phyloP scores from a whole-genome alignment of 2,888 invertebrate species.

The Agrotis puta region DNA sequence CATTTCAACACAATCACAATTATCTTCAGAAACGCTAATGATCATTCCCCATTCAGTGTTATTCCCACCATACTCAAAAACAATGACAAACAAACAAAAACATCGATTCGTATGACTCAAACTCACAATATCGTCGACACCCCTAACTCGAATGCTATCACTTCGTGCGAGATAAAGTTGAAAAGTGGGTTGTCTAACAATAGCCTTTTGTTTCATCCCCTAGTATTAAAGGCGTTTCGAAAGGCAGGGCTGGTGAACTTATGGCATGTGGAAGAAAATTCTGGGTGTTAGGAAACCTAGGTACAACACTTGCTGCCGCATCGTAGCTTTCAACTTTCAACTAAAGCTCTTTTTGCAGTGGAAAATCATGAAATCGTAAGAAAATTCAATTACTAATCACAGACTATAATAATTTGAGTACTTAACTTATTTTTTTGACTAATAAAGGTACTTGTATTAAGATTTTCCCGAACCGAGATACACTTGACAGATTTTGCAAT shows the following conservation, averaged over 20 bases:
- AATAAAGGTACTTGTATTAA: no score
- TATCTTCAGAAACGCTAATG: constrained; percentile 16
- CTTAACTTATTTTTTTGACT: no score
- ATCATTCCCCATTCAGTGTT: neutral
- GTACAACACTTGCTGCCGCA: neutral
- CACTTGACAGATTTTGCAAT: no score
- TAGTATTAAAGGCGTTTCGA: constrained; percentile 40
- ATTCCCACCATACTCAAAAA: neutral
- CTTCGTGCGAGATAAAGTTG: constrained; percentile 51
- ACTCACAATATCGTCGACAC: constrained; percentile 25
- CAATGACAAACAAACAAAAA: constrained; percentile 22
- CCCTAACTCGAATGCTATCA: constrained; percentile 41
- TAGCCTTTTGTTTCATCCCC: constrained; percentile 52
- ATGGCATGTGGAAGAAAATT: neutral
- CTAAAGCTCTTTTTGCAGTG: no score
- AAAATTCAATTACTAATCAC: no score
- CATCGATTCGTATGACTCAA: constrained; percentile 27
- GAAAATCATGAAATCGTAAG: no score
- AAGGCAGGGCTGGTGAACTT: constrained; percentile 19
- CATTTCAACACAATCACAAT: neutral
- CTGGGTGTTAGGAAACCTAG: neutral
- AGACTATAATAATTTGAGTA: no score
- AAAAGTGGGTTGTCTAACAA: constrained; percentile 60
- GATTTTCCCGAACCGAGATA: no score
- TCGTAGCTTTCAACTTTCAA: no score